Evolutionary conservation across 2,888 invertebrate genomes (phyloP).

Genomic region (Spodoptera picta): DNA sequence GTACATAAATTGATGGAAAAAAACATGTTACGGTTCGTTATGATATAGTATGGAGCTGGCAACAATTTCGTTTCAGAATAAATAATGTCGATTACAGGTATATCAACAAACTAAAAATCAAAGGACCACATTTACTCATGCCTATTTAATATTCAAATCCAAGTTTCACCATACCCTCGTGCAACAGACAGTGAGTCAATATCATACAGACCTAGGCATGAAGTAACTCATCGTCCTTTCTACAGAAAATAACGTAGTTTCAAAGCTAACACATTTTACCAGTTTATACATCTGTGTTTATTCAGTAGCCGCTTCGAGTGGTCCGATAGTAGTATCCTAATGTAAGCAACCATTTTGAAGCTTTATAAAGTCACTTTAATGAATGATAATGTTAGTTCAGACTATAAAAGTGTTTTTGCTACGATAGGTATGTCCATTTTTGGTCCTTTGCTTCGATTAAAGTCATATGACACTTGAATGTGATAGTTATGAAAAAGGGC

Average conservation of each 20-base stretch:
- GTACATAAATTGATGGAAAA: no score
- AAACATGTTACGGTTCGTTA: no score
- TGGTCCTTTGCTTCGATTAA: no score
- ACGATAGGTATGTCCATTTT: no score
- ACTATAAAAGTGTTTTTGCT: not conserved
- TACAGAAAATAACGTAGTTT: constrained; percentile 43
- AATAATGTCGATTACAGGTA: no score
- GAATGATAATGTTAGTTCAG: not conserved
- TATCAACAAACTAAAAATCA: no score
- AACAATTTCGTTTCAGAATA: no score
- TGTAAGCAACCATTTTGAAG: constrained; percentile 12
- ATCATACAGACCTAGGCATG: constrained; percentile 25
- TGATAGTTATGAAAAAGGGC: no score
- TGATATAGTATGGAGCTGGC: no score
- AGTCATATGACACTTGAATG: no score
- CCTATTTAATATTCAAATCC: constrained; percentile 18
- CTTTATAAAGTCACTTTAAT: constrained; percentile 9
- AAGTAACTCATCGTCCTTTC: constrained; percentile 34
- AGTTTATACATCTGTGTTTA: constrained; percentile 41
- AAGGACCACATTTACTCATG: no score
- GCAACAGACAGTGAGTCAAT: constrained; percentile 34
- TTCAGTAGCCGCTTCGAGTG: constrained; percentile 37
- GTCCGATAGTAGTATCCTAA: constrained; percentile 4
- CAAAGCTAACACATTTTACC: constrained; percentile 46
- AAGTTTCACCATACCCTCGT: constrained; percentile 8